Conservation (phyloP, 64 coral and sea anemone genomes). For the Montipora capricornis region DNA sequence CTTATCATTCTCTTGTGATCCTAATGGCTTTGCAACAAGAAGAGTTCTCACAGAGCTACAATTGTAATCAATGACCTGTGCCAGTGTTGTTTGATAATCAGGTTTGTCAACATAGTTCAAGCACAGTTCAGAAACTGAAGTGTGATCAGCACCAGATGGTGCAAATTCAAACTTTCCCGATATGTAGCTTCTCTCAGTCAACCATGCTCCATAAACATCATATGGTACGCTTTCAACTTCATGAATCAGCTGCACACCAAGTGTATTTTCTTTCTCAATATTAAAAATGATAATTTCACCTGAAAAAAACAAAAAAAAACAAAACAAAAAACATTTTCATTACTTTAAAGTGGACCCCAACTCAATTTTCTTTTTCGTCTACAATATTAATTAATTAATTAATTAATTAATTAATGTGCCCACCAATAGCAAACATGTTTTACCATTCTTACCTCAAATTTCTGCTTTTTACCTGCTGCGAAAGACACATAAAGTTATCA, state of each 20-base stretch:
- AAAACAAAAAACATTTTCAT: too few species aligned
- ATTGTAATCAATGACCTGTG: conserved; percentile 79
- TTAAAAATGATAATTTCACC: conserved; percentile 84
- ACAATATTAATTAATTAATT: too few species aligned
- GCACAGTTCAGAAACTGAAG: conserved; percentile 84
- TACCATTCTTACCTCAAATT: too few species aligned
- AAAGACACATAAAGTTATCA: too few species aligned
- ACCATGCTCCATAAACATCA: conserved; percentile 92
- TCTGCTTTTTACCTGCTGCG: too few species aligned
- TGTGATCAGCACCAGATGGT: conserved; percentile 44
- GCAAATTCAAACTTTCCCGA: conserved; percentile 85
- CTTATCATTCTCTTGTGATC: neutral
- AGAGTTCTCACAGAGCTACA: conserved; percentile 81
- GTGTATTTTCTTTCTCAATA: neutral
- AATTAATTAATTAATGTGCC: too few species aligned
- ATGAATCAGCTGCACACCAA: conserved; percentile 34
- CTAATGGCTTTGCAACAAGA: conserved; percentile 60
- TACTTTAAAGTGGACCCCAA: too few species aligned
- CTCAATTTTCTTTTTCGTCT: too few species aligned
- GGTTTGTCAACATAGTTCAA: conserved; percentile 53
- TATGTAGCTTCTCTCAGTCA: conserved; percentile 70
- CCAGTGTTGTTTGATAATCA: conserved; percentile 29
- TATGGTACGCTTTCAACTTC: conserved; percentile 77
- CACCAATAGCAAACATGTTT: too few species aligned
- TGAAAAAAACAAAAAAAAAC: neutral